Evolutionary conservation across 2,888 invertebrate genomes (phyloP).

Genomic region (Cataglyphis altisquamis): DNA sequence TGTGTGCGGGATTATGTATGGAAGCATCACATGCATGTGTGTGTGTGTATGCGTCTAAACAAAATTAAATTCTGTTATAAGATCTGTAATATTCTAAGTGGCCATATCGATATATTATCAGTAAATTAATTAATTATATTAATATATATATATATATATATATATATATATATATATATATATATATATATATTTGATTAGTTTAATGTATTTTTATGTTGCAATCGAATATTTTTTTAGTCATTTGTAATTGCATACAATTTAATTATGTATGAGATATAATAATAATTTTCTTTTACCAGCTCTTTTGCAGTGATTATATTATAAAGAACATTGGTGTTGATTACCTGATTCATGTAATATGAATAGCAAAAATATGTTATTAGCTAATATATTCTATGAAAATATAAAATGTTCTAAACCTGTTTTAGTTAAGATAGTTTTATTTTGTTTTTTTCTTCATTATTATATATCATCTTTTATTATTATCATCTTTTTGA

Average conservation of each 20-base stretch:
- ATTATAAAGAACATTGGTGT: not conserved
- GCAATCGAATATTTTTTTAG: conserved; percentile 15
- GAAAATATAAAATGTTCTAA: not conserved
- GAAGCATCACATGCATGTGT: not conserved
- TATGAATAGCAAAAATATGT: conserved; percentile 11
- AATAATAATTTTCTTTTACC: conserved; percentile 1
- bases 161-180: not conserved
- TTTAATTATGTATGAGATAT: conserved; percentile 20
- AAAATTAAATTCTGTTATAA: conserved; percentile 11
- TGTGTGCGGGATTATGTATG: not conserved
- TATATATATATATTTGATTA: conserved; percentile 11
- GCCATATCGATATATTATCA: conserved; percentile 36
- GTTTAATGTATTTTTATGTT: conserved; percentile 20
- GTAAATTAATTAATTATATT: conserved; percentile 27
- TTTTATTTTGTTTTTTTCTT: conserved; percentile 17
- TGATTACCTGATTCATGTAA: conserved; percentile 14
- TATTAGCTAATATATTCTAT: conserved; percentile 23
- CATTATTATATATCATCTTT: conserved; percentile 4
- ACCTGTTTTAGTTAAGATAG: conserved; percentile 12
- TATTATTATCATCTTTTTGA: not conserved
- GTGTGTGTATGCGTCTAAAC: not conserved
- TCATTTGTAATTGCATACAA: conserved; percentile 13
- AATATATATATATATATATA: not conserved
- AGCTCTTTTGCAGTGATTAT: not conserved
- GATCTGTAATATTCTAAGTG: conserved; percentile 14